Evolutionary conservation across 2,888 invertebrate genomes (phyloP).

Genomic region (Nomada fabriciana): DNA sequence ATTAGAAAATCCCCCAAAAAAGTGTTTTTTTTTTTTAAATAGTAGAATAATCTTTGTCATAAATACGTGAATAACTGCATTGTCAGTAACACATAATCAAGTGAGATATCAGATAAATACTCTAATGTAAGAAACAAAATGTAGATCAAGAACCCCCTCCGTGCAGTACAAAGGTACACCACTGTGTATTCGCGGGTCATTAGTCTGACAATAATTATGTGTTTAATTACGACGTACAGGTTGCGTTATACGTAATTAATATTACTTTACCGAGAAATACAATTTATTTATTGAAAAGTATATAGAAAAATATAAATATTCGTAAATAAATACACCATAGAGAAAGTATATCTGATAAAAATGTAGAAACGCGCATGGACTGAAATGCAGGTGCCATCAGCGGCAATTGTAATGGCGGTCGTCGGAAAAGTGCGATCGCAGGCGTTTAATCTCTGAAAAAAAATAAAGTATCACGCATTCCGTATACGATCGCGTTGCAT

Average conservation of each 20-base stretch:
- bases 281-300: neutral
- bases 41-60: neutral
- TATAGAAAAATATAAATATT: neutral
- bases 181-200: constrained; percentile 56
- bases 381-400: constrained; percentile 43
- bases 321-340: constrained; percentile 2
- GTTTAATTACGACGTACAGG: constrained; percentile 27
- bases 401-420: constrained; percentile 67
- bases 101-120: neutral
- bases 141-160: neutral
- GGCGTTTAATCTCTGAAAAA: constrained; percentile 3
- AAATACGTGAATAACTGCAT: neutral
- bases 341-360: neutral
- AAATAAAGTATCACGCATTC: neutral
- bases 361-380: constrained; percentile 20
- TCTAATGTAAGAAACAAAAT: neutral
- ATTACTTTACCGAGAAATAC: neutral
- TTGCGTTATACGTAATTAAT: neutral
- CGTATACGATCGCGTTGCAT: neutral
- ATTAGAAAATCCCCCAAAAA: neutral
- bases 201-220: constrained; percentile 48
- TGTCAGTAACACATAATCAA: neutral
- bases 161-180: constrained; percentile 29
- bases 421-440: constrained; percentile 38
- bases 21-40: neutral